Conservation (phyloP, 2,797 vertebrate genomes). For the Girardinus metallicus region DNA sequence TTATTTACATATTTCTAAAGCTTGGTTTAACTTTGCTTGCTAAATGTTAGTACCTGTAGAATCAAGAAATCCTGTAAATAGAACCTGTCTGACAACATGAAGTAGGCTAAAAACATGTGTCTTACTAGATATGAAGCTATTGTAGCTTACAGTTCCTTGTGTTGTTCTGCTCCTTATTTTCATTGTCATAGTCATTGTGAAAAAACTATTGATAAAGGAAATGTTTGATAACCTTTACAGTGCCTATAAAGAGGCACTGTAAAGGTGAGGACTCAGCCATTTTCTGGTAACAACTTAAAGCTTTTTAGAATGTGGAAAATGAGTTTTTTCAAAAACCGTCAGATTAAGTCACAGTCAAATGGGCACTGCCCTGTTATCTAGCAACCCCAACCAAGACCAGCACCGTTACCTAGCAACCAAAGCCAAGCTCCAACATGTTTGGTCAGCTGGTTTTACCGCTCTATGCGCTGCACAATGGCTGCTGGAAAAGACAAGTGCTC, state of each 20-base stretch:
- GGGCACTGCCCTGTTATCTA: too few relatives aligned
- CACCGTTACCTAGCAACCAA: too few relatives aligned
- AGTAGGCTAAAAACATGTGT: not conserved
- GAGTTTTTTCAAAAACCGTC: too few relatives aligned
- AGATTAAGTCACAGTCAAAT: too few relatives aligned
- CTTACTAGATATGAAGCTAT: not conserved
- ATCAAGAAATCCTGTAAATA: not conserved
- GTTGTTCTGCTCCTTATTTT: not conserved
- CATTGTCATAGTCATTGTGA: not conserved
- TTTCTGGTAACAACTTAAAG: too few relatives aligned
- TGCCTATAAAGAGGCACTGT: not conserved
- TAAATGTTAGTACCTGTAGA: not conserved
- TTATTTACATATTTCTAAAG: not conserved
- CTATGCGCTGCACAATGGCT: too few relatives aligned
- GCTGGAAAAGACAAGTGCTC: too few relatives aligned
- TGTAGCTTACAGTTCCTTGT: not conserved
- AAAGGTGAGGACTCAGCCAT: too few relatives aligned
- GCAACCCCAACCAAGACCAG: too few relatives aligned
- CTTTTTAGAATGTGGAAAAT: too few relatives aligned
- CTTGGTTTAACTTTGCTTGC: not conserved
- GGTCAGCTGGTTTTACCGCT: too few relatives aligned
- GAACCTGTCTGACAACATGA: not conserved
- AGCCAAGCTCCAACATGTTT: too few relatives aligned
- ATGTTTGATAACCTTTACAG: not conserved
- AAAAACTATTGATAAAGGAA: not conserved